Base-by-base conservation (phyloP, 2,797 vertebrate species). In the Mycteria americana region DNA sequence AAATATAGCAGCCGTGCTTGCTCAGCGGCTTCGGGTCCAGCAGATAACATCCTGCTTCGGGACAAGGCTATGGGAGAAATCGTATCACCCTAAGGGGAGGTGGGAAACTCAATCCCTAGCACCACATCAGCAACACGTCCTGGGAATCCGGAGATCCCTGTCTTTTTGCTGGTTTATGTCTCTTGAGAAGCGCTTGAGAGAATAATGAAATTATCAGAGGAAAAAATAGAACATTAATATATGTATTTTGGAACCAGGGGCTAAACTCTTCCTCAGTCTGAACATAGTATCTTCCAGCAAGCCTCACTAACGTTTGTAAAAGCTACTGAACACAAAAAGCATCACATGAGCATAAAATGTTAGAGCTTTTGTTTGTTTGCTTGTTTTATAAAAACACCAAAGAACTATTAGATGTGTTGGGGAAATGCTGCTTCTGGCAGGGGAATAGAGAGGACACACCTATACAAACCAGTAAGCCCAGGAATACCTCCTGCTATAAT, bases 151-250 rank as follows among this genome's bases (percentile, higher is more conserved):
- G 6, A 35, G 39, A 72, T 48, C 57, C 24, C 8, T 33, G 30
- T 16, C 28, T 65, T 90, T 59, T 18, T 6, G 4, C 37, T 88
- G 30, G 0, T 57, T 72, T 25, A 18, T 4, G 17, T 53, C 37
- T 75, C 50, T 54, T 28, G 45, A 37, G 77, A 60, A 77, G 15
- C 39, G 33, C 30, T 81, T 37, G 57, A n/a, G 37, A 63, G n/a
- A 35, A 37, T 27, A 60, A 84, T 9, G 10, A 24, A 62, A 59
- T 59, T n/a, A 39, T 18, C 7, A 6, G 41, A 45, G 46, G 27
- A 2, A 1, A 19, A 63, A 75, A 6, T 0, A 64, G 31, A 46
- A 9, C 11, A 6, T 43, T 7, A 10, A 45, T 25, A 0, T 14
- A 5, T 2, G 2, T 41, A 4, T n/a, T 9, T 13, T n/a, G 41